Evolutionary conservation across 92 coral and sea anemone genomes (phyloP).

Genomic region (Nematostella vectensis): DNA sequence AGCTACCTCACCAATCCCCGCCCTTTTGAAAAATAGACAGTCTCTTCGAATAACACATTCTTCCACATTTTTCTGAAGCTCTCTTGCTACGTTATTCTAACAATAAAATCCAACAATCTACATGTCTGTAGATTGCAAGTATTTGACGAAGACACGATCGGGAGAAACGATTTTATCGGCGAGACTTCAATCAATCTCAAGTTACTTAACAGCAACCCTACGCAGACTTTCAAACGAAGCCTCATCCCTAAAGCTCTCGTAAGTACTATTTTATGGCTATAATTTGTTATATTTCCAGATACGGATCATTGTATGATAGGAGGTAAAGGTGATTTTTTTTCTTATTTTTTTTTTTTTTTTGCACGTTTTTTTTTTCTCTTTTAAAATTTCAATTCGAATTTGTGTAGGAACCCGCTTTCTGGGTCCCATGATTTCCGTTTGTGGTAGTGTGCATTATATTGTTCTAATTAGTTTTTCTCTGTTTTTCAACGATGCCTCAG

Average conservation of each 20-base stretch:
- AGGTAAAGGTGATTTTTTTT: not conserved
- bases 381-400: not conserved
- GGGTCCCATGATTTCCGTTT: too few relatives aligned
- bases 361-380: too few relatives aligned
- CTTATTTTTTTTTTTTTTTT: not conserved
- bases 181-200: slow-evolving; percentile 72
- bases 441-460: too few relatives aligned
- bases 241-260: slow-evolving; percentile 74
- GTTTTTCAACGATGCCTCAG: too few relatives aligned
- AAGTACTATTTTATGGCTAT: slow-evolving; percentile 12
- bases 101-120: not conserved
- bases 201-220: slow-evolving; percentile 60
- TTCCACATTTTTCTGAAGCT: not conserved
- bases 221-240: slow-evolving; percentile 60
- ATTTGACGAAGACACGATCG: slow-evolving; percentile 78
- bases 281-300: not conserved
- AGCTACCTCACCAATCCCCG: too few relatives aligned
- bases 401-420: too few relatives aligned
- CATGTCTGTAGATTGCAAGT: slow-evolving; percentile 60
- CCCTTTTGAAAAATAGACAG: too few relatives aligned
- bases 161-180: slow-evolving; percentile 89
- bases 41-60: not conserved
- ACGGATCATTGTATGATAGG: not conserved
- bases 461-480: too few relatives aligned
- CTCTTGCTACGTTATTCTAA: not conserved